Conservation (phyloP, 2,113 vertebrate genomes). For the Cyprinus carpio region DNA sequence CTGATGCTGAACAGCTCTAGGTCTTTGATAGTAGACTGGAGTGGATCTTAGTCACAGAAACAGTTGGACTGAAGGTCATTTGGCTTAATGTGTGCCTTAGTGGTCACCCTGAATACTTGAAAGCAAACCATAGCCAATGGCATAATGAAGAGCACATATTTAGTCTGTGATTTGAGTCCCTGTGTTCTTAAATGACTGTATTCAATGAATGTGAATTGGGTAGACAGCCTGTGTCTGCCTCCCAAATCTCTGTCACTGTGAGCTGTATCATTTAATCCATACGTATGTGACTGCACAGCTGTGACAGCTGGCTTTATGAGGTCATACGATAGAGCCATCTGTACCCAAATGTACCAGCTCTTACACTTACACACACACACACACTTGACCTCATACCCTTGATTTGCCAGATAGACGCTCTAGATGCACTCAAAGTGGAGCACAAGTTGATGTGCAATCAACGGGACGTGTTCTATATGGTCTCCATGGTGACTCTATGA, state of each 20-base stretch:
- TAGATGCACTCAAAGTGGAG: background rate
- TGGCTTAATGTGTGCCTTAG: background rate
- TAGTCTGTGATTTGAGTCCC: background rate
- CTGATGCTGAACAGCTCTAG: background rate
- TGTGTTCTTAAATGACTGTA: background rate
- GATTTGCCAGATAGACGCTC: slow-evolving; percentile 9
- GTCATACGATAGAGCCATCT: slow-evolving; percentile 31
- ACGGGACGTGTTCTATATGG: background rate
- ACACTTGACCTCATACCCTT: background rate
- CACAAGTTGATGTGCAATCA: background rate
- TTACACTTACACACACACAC: slow-evolving; percentile 17
- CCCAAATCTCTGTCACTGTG: slow-evolving; percentile 26
- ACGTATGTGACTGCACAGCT: slow-evolving; percentile 35
- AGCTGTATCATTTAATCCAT: slow-evolving; percentile 21
- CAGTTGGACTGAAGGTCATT: slow-evolving; percentile 14
- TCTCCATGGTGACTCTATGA: slow-evolving; percentile 7
- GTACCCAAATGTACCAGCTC: slow-evolving; percentile 22
- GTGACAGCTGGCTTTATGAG: slow-evolving; percentile 46
- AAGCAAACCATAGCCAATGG: background rate
- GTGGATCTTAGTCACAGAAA: background rate
- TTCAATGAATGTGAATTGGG: slow-evolving; percentile 7
- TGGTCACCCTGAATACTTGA: slow-evolving; percentile 18
- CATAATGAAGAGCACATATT: background rate
- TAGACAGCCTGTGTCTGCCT: background rate
- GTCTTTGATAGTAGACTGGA: background rate